Conservation (phyloP, 2,113 vertebrate species). For the Megaptera novaeangliae region DNA sequence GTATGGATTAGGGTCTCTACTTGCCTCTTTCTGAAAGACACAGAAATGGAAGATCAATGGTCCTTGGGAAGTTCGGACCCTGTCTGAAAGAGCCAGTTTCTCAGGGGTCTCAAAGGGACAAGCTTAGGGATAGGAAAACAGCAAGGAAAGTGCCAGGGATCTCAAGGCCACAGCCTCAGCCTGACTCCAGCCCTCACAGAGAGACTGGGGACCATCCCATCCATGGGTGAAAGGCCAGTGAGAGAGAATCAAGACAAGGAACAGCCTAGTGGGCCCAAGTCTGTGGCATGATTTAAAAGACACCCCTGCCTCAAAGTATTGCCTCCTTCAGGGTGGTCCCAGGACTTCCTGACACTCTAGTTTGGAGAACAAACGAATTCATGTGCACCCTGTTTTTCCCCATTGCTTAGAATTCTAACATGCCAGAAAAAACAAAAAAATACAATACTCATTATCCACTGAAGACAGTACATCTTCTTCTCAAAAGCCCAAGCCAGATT, state of each 20-base stretch:
- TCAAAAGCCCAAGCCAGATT: not conserved
- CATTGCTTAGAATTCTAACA: not conserved
- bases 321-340: not conserved
- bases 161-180: not conserved
- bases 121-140: not conserved
- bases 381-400: not conserved
- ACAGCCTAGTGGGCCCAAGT: no score
- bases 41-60: not conserved
- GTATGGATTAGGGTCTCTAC: not conserved
- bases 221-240: not conserved
- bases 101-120: not conserved
- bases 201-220: not conserved
- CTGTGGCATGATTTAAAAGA: not conserved
- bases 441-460: not conserved
- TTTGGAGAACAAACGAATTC: not conserved
- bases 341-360: not conserved
- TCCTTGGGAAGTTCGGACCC: not conserved
- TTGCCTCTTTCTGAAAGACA: not conserved
- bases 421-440: not conserved
- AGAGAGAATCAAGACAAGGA: not conserved
- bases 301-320: not conserved
- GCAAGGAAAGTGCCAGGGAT: not conserved
- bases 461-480: not conserved
- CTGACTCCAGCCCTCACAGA: not conserved
- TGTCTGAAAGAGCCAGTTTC: not conserved